Percentiles rank a stretch among this genome's conserved stretches.
phyloP scores from a whole-genome alignment of 2,797 vertebrate species.

The Spinibarbus caldwelli region DNA sequence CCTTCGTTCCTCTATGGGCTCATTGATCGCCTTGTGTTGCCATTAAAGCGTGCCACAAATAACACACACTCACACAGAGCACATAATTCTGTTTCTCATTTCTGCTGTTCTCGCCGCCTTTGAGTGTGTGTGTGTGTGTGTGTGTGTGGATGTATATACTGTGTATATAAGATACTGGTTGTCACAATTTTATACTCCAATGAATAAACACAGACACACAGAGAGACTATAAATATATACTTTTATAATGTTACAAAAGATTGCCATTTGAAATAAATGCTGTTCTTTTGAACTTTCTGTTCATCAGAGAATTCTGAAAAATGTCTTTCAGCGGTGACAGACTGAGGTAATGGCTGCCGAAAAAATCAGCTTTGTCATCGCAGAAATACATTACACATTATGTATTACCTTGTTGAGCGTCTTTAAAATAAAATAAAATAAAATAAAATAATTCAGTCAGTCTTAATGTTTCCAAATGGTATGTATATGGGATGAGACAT shows the following conservation, averaged over 20 bases:
- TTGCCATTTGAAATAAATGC: neutral
- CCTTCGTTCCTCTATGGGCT: slow-evolving; percentile 57
- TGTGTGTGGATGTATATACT: neutral
- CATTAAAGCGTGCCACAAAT: slow-evolving; percentile 46
- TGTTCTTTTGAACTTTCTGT: neutral
- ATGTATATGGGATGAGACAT: too few relatives aligned
- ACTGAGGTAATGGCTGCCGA: neutral
- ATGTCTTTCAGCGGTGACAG: neutral
- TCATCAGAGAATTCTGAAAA: neutral
- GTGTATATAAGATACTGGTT: neutral
- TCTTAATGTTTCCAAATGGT: neutral
- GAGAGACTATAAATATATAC: neutral
- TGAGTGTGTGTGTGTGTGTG: too few relatives aligned
- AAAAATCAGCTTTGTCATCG: neutral
- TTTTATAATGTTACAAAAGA: neutral
- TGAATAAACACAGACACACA: neutral
- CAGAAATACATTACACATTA: neutral
- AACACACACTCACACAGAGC: slow-evolving; percentile 51
- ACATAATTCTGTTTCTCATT: slow-evolving; percentile 54
- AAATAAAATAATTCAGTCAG: too few relatives aligned
- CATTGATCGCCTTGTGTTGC: slow-evolving; percentile 55
- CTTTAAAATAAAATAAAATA: neutral
- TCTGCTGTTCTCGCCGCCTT: neutral
- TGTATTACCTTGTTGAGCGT: neutral
- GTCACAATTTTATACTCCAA: neutral